Percentiles rank a stretch among this genome's conserved stretches.
Evolutionary conservation across 1,140 invertebrate species (phyloP).

Genomic region (Pachyrhynchus sulphureomaculatus): DNA sequence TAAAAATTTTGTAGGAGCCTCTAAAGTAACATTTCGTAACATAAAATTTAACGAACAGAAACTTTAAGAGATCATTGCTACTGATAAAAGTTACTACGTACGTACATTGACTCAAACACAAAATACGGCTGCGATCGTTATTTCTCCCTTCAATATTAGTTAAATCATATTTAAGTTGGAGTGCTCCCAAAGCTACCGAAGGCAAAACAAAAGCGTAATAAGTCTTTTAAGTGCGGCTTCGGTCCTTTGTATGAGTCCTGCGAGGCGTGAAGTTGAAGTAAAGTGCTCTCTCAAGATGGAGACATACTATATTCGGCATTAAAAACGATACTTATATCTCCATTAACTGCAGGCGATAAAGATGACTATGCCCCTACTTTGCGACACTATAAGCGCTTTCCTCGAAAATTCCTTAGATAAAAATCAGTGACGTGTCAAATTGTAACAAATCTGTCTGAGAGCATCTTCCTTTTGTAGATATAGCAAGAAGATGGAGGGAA

Average conservation of each 20-base stretch:
- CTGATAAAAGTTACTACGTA: too few relatives aligned
- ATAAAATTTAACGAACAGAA: too few relatives aligned
- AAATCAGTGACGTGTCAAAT: too few relatives aligned
- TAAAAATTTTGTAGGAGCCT: too few relatives aligned
- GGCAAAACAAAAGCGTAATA: slow-evolving; percentile 25
- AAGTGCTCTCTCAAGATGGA: slow-evolving; percentile 19
- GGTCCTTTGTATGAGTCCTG: slow-evolving; percentile 23
- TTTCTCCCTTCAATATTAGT: slow-evolving; percentile 4
- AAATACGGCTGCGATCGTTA: neutral
- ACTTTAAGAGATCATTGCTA: too few relatives aligned
- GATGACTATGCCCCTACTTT: neutral
- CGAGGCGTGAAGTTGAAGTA: slow-evolving; percentile 28
- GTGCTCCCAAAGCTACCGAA: slow-evolving; percentile 11
- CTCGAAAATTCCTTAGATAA: too few relatives aligned
- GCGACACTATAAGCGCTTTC: neutral
- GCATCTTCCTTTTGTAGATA: too few relatives aligned
- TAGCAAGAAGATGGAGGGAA: too few relatives aligned
- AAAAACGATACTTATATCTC: slow-evolving; percentile 24
- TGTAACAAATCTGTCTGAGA: too few relatives aligned
- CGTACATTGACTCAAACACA: neutral
- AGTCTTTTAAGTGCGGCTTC: slow-evolving; percentile 21
- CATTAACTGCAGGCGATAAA: slow-evolving; percentile 22
- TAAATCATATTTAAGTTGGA: slow-evolving; percentile 22
- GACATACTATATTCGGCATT: slow-evolving; percentile 20
- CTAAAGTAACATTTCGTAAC: too few relatives aligned